Conservation (phyloP, 1,140 invertebrate species). For the Drosophila sp. region DNA sequence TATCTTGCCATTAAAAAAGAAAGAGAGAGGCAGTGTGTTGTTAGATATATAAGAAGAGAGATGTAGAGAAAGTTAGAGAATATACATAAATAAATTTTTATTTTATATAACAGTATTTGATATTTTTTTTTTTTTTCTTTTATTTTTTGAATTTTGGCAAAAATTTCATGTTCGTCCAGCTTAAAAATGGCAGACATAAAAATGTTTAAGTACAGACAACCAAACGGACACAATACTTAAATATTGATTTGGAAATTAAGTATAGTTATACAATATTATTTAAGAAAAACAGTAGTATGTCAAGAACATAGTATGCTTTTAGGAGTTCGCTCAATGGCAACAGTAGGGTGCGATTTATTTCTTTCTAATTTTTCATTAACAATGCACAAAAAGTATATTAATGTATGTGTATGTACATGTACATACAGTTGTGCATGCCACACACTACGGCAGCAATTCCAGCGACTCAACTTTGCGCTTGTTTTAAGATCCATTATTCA, state of each 20-base stretch:
- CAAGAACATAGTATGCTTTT: constrained; percentile 63
- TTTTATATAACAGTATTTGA: constrained; percentile 26
- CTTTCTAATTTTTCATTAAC: background rate
- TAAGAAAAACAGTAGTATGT: constrained; percentile 69
- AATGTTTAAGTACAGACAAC: constrained; percentile 85
- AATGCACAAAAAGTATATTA: constrained; percentile 22
- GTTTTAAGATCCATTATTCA: constrained; percentile 73
- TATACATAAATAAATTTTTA: constrained; percentile 43
- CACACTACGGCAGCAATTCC: constrained; percentile 73
- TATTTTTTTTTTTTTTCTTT: constrained; percentile 44
- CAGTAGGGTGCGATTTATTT: constrained; percentile 49
- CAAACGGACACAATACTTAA: constrained; percentile 83
- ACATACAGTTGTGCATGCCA: constrained; percentile 32
- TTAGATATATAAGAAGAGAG: constrained; percentile 18
- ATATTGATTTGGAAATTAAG: constrained; percentile 75
- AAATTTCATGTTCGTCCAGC: constrained; percentile 70
- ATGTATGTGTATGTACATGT: constrained; percentile 5
- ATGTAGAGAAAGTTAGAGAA: constrained; percentile 30
- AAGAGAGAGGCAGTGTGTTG: background rate
- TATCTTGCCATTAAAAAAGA: constrained; percentile 44
- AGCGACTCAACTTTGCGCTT: constrained; percentile 74
- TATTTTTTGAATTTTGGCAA: constrained; percentile 75
- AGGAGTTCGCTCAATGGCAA: constrained; percentile 78
- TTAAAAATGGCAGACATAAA: constrained; percentile 83
- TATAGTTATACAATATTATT: constrained; percentile 54